These are phyloP conservation scores for Hylyphantes graminicola DNA, from an alignment of 1,140 invertebrate species.

Conservation along the genomic window DNA sequence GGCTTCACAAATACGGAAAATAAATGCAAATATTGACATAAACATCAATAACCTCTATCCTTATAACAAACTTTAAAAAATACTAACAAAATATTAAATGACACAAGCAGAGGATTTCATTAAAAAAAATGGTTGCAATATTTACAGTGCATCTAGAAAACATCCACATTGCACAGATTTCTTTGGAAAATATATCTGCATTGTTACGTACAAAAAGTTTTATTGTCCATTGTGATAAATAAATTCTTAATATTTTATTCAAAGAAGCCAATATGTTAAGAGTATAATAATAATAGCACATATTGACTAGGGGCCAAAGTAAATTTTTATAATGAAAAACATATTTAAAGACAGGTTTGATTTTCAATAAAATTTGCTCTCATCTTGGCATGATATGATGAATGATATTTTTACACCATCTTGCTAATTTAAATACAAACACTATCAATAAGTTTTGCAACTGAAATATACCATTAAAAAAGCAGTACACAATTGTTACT, in stretches of 20 bases:
- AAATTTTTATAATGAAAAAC: not conserved
- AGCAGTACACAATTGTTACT: too few species aligned
- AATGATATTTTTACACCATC: too few species aligned
- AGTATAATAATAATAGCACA: not conserved
- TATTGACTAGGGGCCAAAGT: conserved; percentile 19
- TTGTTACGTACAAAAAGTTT: conserved; percentile 20
- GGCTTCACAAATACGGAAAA: conserved; percentile 35
- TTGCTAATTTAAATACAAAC: too few species aligned
- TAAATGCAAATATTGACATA: conserved; percentile 45
- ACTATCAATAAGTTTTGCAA: too few species aligned
- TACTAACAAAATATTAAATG: not conserved
- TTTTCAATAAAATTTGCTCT: not conserved
- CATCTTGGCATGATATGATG: too few species aligned
- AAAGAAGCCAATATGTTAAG: not conserved
- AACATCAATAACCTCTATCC: not conserved
- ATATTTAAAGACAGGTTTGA: not conserved
- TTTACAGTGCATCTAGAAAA: conserved; percentile 50
- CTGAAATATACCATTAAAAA: too few species aligned
- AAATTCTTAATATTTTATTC: not conserved
- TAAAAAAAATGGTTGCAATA: conserved; percentile 22
- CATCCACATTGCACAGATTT: conserved; percentile 55
- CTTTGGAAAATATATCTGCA: conserved; percentile 57
- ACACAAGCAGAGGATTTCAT: conserved; percentile 13
- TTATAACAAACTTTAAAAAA: conserved; percentile 23
- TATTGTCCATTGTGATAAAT: not conserved